Evolutionary conservation across 2,797 vertebrate species (phyloP).

Genomic region (Bradypus variegatus): DNA sequence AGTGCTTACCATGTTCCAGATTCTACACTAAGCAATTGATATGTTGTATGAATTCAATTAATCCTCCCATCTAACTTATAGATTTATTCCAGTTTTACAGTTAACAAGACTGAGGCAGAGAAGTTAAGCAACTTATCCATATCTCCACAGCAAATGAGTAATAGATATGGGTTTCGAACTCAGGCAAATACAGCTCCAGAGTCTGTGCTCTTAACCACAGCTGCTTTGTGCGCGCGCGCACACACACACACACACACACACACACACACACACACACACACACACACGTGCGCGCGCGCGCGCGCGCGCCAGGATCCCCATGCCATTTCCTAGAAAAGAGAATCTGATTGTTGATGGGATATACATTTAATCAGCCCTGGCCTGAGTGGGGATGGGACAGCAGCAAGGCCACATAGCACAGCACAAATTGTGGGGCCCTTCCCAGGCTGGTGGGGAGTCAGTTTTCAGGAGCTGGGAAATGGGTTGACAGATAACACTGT

Average conservation of each 20-base stretch:
- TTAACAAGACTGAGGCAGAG: neutral
- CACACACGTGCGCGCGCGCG: too few species aligned
- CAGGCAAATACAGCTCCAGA: neutral
- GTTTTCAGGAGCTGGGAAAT: neutral
- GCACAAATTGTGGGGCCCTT: neutral
- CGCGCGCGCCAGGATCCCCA: neutral
- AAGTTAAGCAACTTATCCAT: conserved; percentile 6
- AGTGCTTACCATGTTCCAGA: neutral
- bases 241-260: too few species aligned
- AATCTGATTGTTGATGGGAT: neutral
- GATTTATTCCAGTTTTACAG: neutral
- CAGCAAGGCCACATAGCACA: neutral
- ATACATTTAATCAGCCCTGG: too few species aligned
- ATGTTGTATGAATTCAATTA: neutral
- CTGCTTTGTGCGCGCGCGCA: neutral
- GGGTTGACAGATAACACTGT: neutral
- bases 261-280: too few species aligned
- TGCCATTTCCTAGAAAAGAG: neutral
- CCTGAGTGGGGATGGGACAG: neutral
- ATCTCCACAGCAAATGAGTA: neutral
- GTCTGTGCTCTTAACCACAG: neutral
- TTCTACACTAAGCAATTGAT: neutral
- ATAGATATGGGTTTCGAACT: neutral
- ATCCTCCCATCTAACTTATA: neutral
- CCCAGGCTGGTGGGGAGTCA: neutral